These are phyloP conservation scores for Etheostoma cragini DNA, from an alignment of 2,113 vertebrate genomes.

Conservation along the genomic window DNA sequence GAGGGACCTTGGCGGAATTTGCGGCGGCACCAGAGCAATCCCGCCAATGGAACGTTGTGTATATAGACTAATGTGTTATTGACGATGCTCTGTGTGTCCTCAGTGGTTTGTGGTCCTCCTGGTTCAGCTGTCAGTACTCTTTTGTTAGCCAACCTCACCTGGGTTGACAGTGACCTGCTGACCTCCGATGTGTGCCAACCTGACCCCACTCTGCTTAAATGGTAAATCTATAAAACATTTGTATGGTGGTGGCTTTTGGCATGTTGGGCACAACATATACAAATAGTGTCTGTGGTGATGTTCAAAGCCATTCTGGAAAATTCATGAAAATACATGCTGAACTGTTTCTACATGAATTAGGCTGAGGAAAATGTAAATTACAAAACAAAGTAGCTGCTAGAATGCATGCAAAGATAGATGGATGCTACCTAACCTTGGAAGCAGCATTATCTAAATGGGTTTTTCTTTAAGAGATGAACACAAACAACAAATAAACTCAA, in stretches of 20 bases:
- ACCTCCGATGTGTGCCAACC: slow-evolving; percentile 50
- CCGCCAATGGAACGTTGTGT: no score
- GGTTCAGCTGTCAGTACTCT: background rate
- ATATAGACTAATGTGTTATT: background rate
- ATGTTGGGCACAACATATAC: background rate
- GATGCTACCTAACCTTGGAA: background rate
- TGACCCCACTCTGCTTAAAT: slow-evolving; percentile 33
- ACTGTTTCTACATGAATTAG: background rate
- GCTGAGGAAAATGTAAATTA: background rate
- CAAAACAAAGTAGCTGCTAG: background rate
- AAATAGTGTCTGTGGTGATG: background rate
- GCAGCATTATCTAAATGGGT: background rate
- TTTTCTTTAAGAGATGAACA: background rate
- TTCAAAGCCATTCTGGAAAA: background rate
- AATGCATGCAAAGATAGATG: no score
- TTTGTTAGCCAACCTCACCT: slow-evolving; percentile 67
- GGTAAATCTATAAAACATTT: slow-evolving; percentile 45
- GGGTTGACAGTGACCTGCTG: slow-evolving; percentile 48
- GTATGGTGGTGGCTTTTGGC: background rate
- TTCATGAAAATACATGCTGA: background rate
- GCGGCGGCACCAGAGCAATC: no score
- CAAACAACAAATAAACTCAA: background rate
- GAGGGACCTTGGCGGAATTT: no score
- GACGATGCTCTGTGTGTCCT: slow-evolving; percentile 4
- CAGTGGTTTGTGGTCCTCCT: slow-evolving; percentile 68